Evolutionary conservation across 1,140 invertebrate genomes (phyloP).

Genomic region (fruit fly (Drosophila melanogaster)): Release_6_plus_ISO1_MT NT_033779.5:14223501-14224000

Average conservation of each 20-base stretch:
- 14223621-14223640: constrained; percentile 28
- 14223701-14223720: constrained; percentile 1
- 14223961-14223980: constrained; percentile 72
- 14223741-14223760: constrained; percentile 21
- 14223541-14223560: constrained; percentile 7
- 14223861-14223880: constrained; percentile 70
- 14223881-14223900: constrained; percentile 74
- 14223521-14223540: constrained; percentile 35
- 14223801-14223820: constrained; percentile 25
- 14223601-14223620: constrained; percentile 28
- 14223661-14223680: constrained; percentile 19
- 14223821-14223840: constrained; percentile 69
- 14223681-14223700: constrained; percentile 10
- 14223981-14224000: constrained; percentile 72
- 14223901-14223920: constrained; percentile 55
- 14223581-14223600: constrained; percentile 57
- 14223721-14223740: background rate
- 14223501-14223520: constrained; percentile 46
- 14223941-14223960: constrained; percentile 33
- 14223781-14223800: constrained; percentile 47
- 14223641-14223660: constrained; percentile 4
- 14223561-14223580: constrained; percentile 38
- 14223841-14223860: constrained; percentile 39
- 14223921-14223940: constrained; percentile 21
- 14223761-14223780: constrained; percentile 5